Evolutionary conservation across 2,113 vertebrate species (phyloP).

Genomic region (Leucopsar rothschildi): DNA sequence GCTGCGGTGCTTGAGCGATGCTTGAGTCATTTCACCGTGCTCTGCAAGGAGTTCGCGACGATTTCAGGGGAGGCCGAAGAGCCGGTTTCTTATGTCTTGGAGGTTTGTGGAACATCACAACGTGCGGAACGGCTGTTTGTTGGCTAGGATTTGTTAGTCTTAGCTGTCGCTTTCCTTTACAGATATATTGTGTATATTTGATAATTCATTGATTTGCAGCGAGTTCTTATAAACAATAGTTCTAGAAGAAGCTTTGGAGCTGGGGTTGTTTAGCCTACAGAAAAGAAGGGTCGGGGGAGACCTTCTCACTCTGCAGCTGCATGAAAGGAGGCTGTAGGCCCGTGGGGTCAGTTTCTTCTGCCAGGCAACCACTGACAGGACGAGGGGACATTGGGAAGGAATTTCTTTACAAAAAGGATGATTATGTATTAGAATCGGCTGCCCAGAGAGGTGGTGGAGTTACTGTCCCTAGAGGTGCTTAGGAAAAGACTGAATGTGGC

Average conservation of each 20-base stretch:
- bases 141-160: neutral
- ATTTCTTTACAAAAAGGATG: neutral
- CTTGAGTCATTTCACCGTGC: neutral
- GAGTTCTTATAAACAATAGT: neutral
- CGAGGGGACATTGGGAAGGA: neutral
- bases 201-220: no score
- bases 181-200: accelerated
- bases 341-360: neutral
- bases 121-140: no score
- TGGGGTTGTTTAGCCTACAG: neutral
- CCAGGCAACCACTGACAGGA: neutral
- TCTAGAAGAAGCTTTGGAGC: neutral
- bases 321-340: neutral
- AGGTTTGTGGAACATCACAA: neutral
- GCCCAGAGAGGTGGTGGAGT: neutral
- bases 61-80: neutral
- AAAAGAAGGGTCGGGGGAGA: neutral
- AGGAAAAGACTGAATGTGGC: neutral
- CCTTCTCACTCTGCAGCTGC: neutral
- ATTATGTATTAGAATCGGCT: neutral
- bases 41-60: neutral
- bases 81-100: accelerated
- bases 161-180: accelerated
- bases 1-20: accelerated
- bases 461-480: neutral